Evolutionary conservation across 2,113 vertebrate species (phyloP).

Genomic region (Chaetodon trifascialis): DNA sequence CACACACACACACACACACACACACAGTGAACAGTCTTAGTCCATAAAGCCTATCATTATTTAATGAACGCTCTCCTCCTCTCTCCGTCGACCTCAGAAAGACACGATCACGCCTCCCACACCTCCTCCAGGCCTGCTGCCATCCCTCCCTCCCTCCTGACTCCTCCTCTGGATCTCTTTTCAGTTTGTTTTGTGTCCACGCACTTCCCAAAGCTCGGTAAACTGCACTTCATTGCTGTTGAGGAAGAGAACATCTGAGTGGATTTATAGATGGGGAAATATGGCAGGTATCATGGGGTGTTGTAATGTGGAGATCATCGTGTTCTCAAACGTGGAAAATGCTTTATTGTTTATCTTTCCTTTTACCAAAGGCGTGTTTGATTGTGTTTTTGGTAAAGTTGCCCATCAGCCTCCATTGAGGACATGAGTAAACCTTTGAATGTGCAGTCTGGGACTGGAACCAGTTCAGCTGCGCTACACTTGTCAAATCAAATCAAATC

Average conservation of each 20-base stretch:
- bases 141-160: neutral
- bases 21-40: neutral
- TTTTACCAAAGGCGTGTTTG: no score
- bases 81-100: slow-evolving; percentile 12
- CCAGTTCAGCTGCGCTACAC: neutral
- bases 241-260: neutral
- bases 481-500: no score
- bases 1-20: slow-evolving; percentile 8
- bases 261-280: neutral
- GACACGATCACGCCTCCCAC: slow-evolving; percentile 32
- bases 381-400: no score
- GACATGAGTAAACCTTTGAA: neutral
- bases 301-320: neutral
- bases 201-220: neutral
- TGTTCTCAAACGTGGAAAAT: slow-evolving; percentile 15
- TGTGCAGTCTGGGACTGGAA: neutral
- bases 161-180: neutral
- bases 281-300: slow-evolving; percentile 1
- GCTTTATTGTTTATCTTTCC: neutral
- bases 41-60: slow-evolving; percentile 32
- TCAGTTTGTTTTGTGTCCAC: neutral
- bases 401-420: no score
- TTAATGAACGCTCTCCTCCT: slow-evolving; percentile 27
- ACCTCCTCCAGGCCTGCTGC: slow-evolving; percentile 9
- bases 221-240: no score